These are phyloP conservation scores for Macrosiphum euphorbiae DNA, from an alignment of 2,888 invertebrate species.

Conservation along the genomic window DNA sequence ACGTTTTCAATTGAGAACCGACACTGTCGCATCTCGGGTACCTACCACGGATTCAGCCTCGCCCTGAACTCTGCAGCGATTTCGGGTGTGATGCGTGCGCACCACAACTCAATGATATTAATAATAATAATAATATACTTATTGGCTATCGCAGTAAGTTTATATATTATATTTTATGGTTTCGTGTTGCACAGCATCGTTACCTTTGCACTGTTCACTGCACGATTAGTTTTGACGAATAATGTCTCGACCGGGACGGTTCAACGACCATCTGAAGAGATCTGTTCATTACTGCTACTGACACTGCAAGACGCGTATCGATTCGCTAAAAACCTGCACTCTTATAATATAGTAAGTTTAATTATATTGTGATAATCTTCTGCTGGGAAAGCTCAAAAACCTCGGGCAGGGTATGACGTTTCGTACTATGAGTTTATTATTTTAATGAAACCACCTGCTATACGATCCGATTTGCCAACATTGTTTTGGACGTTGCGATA, in stretches of 20 bases:
- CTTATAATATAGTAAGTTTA: background rate
- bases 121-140: background rate
- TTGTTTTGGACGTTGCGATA: background rate
- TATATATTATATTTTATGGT: background rate
- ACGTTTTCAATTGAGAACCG: constrained; percentile 33
- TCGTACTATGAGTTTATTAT: background rate
- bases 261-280: background rate
- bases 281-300: background rate
- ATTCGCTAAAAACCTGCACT: background rate
- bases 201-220: background rate
- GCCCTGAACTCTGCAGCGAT: background rate
- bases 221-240: background rate
- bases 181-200: background rate
- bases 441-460: too few species aligned
- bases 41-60: background rate
- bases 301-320: background rate
- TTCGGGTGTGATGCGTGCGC: background rate
- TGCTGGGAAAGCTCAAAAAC: background rate
- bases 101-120: background rate
- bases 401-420: background rate
- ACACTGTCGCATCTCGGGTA: background rate
- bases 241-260: background rate
- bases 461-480: too few species aligned
- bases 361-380: background rate
- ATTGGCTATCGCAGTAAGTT: background rate